phyloP scores from a whole-genome alignment of 2,888 invertebrate genomes.

The Latrodectus hesperus region DNA sequence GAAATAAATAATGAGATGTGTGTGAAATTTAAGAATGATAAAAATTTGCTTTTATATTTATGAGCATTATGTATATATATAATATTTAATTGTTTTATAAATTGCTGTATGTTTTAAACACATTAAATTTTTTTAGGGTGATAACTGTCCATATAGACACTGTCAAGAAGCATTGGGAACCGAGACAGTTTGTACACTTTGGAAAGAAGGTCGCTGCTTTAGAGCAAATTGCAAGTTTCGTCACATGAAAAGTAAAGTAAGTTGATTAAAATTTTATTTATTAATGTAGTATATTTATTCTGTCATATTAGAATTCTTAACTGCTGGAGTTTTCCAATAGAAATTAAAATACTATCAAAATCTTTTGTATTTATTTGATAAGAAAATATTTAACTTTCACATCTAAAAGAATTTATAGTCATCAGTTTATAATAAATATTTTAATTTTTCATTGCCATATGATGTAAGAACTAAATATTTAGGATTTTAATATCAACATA shows the following conservation, averaged over 20 bases:
- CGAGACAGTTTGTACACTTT: constrained; percentile 86
- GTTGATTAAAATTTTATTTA: constrained; percentile 70
- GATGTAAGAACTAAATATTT: too few relatives aligned
- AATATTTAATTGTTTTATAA: too few relatives aligned
- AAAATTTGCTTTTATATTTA: too few relatives aligned
- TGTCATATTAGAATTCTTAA: too few relatives aligned
- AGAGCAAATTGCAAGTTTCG: constrained; percentile 86
- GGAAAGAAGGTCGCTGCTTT: constrained; percentile 88
- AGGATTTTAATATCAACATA: too few relatives aligned
- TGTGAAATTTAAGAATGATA: too few relatives aligned
- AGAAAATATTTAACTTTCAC: not conserved
- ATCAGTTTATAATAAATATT: too few relatives aligned
- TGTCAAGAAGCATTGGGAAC: constrained; percentile 88
- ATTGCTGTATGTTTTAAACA: not conserved
- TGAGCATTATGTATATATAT: too few relatives aligned
- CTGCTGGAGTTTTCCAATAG: not conserved
- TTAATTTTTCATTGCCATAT: too few relatives aligned
- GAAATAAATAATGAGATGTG: too few relatives aligned
- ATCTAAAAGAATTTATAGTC: too few relatives aligned
- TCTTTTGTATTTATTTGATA: not conserved
- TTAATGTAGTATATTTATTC: too few relatives aligned
- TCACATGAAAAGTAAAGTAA: constrained; percentile 89
- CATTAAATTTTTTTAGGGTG: constrained; percentile 79
- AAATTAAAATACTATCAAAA: not conserved
- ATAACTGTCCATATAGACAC: constrained; percentile 87